Evolutionary conservation across 1,140 invertebrate species (phyloP).

Genomic region (Leptinotarsa defecta): DNA sequence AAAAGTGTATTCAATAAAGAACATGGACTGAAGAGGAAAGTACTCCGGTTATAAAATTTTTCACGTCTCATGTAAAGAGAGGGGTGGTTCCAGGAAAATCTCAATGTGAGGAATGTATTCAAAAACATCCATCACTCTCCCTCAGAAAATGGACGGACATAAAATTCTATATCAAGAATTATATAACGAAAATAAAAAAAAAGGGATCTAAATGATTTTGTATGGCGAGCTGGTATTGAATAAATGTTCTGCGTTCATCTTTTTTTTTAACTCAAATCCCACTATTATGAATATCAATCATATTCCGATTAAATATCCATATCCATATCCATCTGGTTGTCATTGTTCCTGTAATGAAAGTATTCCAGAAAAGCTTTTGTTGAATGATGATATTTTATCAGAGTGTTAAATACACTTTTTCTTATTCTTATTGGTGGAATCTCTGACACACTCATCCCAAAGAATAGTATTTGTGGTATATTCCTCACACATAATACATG

Average conservation of each 20-base stretch:
- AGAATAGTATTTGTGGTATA: too few species aligned
- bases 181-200: background rate
- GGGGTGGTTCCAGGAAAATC: slow-evolving; percentile 14
- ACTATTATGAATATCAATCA: background rate
- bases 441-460: too few species aligned
- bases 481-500: background rate
- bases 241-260: background rate
- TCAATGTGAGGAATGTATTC: background rate
- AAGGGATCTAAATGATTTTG: background rate
- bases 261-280: background rate
- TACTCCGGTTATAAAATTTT: background rate
- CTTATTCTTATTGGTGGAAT: too few species aligned
- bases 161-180: slow-evolving; percentile 9
- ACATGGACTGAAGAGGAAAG: background rate
- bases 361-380: background rate
- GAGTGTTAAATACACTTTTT: background rate
- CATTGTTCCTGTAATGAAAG: background rate
- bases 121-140: background rate
- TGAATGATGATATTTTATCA: background rate
- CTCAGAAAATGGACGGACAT: background rate
- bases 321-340: background rate
- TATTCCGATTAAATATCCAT: background rate
- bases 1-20: background rate
- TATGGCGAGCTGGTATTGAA: background rate
- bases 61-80: background rate